Percentiles rank a stretch among this genome's conserved stretches.
Evolutionary conservation across 2,797 vertebrate species (phyloP).

Genomic region (Sebastes steindachneri): DNA sequence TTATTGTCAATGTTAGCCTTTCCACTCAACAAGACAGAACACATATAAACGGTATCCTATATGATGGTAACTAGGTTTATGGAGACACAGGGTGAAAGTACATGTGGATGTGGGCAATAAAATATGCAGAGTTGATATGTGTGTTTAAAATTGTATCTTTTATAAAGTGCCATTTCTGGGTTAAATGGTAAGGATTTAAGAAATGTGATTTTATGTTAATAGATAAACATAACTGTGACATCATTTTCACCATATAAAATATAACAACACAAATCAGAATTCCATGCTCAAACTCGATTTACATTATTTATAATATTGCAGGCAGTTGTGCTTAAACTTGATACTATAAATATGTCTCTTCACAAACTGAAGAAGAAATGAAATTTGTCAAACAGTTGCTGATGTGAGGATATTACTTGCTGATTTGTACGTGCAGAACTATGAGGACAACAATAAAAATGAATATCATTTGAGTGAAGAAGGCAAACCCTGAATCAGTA

Average conservation of each 20-base stretch:
- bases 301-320: not conserved
- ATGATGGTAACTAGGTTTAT: not conserved
- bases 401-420: not conserved
- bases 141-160: not conserved
- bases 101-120: not conserved
- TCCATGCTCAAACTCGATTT: slow-evolving; percentile 39
- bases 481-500: not conserved
- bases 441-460: not conserved
- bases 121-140: slow-evolving; percentile 12
- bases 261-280: slow-evolving; percentile 45
- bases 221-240: not conserved
- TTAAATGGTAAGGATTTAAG: too few relatives aligned
- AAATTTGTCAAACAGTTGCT: not conserved
- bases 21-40: not conserved
- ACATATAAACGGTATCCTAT: not conserved
- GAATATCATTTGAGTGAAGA: not conserved
- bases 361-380: not conserved
- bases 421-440: not conserved
- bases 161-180: not conserved
- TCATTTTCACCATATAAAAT: not conserved
- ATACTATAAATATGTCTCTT: not conserved
- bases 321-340: not conserved
- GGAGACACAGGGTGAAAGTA: not conserved
- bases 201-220: not conserved
- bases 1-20: not conserved